Base-by-base conservation (phyloP, 2,797 vertebrate genomes). In the Anguilla pacifica region DNA sequence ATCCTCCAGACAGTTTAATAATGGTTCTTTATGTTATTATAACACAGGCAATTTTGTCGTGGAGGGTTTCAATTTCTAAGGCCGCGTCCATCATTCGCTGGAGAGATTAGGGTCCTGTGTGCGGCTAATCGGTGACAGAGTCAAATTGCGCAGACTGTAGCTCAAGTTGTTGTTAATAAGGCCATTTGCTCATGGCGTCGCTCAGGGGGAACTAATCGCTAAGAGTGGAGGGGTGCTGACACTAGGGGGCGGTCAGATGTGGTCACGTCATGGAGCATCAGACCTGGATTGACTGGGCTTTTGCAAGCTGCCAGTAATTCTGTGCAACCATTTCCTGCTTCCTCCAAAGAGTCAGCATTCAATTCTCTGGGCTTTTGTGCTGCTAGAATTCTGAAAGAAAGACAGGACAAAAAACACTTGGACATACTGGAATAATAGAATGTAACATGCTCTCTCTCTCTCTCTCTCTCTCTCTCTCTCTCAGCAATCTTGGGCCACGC, bases 11-110 rank as follows among this genome's bases (percentile, higher is more conserved):
- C 93, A 95, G 92, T 96, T 97, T 97, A 96, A 96, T 95, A 97
- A 96, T 92, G 93, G 88, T 96, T 96, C 91, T 96, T 97, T 96
- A 97, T 95, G 94, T 96, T 97, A 95, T 95, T 96, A 95, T 93
- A 96, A 94, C 92, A 95, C 91, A 93, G 91, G 88, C 93, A 92
- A 86, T 95, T 95, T 95, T 94, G 90, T 93, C 94, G 92, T 94
- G 90, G 91, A 95, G 79, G 90, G 94, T 96, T 97, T 96, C 94
- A 95, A 93, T 96, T 97, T 95, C 92, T 94, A 93, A 93, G 79
- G 89, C 92, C 92, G 90, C 90, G 89, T 91, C 95, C 93, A 96
- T 96, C 94, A 94, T 94, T 95, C 91, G 89, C 92, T 87, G 89
- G 94, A 93, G 92, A 96, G 96, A 95, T 92, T 94, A 94, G 96